These are phyloP conservation scores for Dryobota labecula DNA, from an alignment of 2,888 invertebrate species.

Conservation along the genomic window DNA sequence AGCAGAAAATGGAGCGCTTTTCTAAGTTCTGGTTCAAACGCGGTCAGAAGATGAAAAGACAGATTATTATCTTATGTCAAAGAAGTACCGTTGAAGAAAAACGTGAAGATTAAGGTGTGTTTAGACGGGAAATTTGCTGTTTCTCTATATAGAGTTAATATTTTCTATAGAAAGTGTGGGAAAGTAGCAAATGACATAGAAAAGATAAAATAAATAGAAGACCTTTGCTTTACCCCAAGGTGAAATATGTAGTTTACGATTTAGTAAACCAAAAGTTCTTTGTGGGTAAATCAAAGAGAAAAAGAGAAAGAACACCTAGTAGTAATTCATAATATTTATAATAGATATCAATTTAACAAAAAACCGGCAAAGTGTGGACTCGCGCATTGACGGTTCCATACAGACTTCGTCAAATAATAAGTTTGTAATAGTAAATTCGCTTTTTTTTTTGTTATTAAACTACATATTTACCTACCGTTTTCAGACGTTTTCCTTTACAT, in stretches of 20 bases:
- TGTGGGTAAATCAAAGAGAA: no score
- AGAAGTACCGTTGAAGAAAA: slow-evolving; percentile 33
- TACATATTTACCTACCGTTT: no score
- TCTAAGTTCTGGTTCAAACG: slow-evolving; percentile 20
- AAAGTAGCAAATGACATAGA: slow-evolving; percentile 10
- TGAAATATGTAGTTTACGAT: not conserved
- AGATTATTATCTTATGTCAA: slow-evolving; percentile 50
- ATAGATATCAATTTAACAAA: no score
- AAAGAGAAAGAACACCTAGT: no score
- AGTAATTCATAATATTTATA: no score
- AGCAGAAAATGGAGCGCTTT: slow-evolving; percentile 14
- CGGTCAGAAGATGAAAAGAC: slow-evolving; percentile 28
- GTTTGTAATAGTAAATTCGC: no score
- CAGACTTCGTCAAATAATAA: no score
- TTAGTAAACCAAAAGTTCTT: no score
- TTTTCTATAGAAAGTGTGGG: slow-evolving; percentile 27
- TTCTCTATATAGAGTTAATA: not conserved
- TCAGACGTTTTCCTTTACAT: no score
- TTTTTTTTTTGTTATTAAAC: no score
- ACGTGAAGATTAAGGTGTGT: slow-evolving; percentile 19
- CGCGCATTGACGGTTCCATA: no score
- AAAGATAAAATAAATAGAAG: not conserved
- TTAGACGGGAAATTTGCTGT: not conserved
- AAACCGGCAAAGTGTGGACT: no score
- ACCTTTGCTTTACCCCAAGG: not conserved